Conservation (phyloP, 2,113 vertebrate genomes). For the Irena cyanogastra region DNA sequence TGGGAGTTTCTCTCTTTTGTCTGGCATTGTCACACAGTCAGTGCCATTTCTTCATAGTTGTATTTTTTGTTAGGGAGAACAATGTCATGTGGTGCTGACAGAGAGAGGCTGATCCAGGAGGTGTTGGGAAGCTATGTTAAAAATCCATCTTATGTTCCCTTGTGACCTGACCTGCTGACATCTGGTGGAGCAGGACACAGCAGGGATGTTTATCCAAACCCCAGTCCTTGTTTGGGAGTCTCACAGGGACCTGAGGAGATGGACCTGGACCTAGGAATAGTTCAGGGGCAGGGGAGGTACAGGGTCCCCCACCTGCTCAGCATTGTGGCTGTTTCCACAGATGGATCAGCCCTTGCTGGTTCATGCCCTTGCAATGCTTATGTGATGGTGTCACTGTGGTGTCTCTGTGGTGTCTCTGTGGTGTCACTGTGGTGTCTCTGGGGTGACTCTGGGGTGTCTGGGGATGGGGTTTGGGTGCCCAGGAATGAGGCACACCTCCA, state of each 20-base stretch:
- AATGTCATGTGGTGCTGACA: rapidly evolving
- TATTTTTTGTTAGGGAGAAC: background rate
- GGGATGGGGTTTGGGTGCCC: background rate
- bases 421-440: rapidly evolving
- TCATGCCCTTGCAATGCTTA: background rate
- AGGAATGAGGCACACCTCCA: background rate
- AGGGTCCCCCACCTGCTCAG: background rate
- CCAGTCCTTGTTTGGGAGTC: background rate
- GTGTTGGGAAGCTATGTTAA: background rate
- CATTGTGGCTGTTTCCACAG: background rate
- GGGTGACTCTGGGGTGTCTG: background rate
- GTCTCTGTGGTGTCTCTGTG: too few relatives aligned
- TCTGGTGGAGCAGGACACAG: background rate
- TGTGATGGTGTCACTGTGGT: background rate
- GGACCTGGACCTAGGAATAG: background rate
- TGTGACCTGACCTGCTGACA: background rate
- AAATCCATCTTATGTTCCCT: background rate
- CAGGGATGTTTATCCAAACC: background rate
- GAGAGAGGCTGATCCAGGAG: background rate
- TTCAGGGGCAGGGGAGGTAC: background rate
- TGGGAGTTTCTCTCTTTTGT: background rate
- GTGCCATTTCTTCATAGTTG: background rate
- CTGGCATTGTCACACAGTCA: background rate
- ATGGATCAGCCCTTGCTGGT: background rate
- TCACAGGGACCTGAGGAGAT: background rate